A percentile compares a stretch with the other conserved stretches of the same genome.
These are phyloP conservation scores for Thermophis baileyi DNA, from an alignment of 2,113 vertebrate genomes.

Conservation along the genomic window DNA sequence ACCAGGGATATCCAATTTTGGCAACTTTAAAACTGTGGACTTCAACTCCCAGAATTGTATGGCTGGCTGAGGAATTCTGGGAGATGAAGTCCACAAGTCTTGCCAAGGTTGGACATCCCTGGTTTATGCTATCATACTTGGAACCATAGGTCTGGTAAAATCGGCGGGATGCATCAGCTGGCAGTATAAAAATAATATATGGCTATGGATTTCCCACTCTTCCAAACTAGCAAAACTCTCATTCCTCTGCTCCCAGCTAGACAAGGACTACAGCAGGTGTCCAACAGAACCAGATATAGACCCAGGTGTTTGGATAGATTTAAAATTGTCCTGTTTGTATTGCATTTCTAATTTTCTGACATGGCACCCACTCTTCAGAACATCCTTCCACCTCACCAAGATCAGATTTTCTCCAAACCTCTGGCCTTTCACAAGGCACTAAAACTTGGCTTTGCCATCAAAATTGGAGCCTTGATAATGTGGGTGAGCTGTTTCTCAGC, in stretches of 20 bases:
- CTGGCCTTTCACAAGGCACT: not conserved
- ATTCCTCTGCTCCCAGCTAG: not conserved
- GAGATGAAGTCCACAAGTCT: not conserved
- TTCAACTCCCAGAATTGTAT: not conserved
- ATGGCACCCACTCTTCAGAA: not conserved
- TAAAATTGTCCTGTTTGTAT: constrained; percentile 20
- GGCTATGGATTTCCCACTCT: not conserved
- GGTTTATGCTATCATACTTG: not conserved
- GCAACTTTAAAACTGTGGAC: not conserved
- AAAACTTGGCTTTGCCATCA: not conserved
- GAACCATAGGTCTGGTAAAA: not conserved
- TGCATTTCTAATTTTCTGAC: not conserved
- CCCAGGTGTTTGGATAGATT: not conserved
- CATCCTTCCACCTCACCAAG: not conserved
- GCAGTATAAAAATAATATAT: not conserved
- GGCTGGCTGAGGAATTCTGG: not conserved
- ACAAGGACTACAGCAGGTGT: not conserved
- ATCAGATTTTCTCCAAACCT: not conserved
- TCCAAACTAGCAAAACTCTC: not conserved
- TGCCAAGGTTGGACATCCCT: not conserved
- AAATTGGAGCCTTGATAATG: not conserved
- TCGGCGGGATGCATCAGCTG: not conserved
- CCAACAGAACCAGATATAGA: not conserved
- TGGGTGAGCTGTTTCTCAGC: not conserved
- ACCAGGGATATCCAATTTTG: not conserved